phyloP scores from a whole-genome alignment of 2,113 vertebrate species.

The Rhinogobius similis region DNA sequence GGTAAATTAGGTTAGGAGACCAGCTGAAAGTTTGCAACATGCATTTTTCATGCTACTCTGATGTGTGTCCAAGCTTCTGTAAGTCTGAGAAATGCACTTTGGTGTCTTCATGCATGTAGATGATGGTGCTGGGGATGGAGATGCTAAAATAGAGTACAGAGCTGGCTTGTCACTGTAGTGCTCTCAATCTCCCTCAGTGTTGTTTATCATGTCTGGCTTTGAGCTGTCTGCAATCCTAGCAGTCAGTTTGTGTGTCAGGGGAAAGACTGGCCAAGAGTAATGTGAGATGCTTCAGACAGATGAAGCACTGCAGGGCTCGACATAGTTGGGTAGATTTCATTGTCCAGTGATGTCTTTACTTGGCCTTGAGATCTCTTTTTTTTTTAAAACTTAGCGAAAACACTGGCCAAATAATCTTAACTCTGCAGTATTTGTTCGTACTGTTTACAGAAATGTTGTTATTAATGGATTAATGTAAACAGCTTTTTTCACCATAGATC shows the following conservation, averaged over 20 bases:
- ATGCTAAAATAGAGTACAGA: slow-evolving; percentile 52
- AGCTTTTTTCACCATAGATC: neutral
- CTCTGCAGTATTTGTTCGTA: too few relatives aligned
- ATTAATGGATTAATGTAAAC: neutral
- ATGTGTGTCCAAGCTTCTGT: slow-evolving; percentile 21
- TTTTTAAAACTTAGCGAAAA: neutral
- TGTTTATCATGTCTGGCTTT: slow-evolving; percentile 46
- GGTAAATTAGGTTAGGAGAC: slow-evolving; percentile 36
- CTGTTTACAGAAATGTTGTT: neutral
- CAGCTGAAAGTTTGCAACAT: slow-evolving; percentile 62
- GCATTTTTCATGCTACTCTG: slow-evolving; percentile 62
- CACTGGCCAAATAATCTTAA: neutral
- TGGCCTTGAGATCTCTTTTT: neutral
- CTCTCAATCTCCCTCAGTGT: slow-evolving; percentile 41
- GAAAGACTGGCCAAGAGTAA: slow-evolving; percentile 15
- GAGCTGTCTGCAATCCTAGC: slow-evolving; percentile 29
- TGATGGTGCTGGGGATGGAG: slow-evolving; percentile 39
- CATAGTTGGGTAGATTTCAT: slow-evolving; percentile 10
- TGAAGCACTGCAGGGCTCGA: neutral
- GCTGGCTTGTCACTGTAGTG: slow-evolving; percentile 26
- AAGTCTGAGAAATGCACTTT: slow-evolving; percentile 13
- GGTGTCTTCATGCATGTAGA: slow-evolving; percentile 32
- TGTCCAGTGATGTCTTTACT: neutral
- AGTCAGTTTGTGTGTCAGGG: slow-evolving; percentile 45
- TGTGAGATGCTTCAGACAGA: slow-evolving; percentile 19